These are phyloP conservation scores for Idaea aversata DNA, from an alignment of 2,888 invertebrate genomes.

Conservation along the genomic window DNA sequence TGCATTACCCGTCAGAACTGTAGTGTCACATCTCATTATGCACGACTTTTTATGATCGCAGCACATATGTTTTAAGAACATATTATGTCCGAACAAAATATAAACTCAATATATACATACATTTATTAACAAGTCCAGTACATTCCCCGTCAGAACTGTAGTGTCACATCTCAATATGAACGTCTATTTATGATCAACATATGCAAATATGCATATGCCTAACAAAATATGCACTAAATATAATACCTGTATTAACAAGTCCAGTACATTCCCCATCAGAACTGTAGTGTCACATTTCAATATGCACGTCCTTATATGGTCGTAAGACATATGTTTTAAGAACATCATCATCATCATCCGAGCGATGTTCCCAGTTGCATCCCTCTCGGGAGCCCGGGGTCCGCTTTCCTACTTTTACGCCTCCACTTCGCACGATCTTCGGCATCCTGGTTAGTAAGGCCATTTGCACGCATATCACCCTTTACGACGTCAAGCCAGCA, in stretches of 20 bases:
- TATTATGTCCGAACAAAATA: conserved; percentile 83
- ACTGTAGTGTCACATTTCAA: conserved; percentile 92
- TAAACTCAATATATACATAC: conserved; percentile 39
- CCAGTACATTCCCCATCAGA: conserved; percentile 91
- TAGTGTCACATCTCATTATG: too few species aligned
- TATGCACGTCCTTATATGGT: conserved; percentile 90
- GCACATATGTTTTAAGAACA: conserved; percentile 90
- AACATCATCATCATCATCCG: too few species aligned
- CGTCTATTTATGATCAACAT: conserved; percentile 89
- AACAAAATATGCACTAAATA: conserved; percentile 60
- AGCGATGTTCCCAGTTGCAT: too few species aligned
- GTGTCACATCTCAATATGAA: conserved; percentile 94
- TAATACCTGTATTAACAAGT: conserved; percentile 88
- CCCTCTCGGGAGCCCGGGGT: too few species aligned
- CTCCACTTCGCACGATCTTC: too few species aligned
- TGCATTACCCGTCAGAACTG: conserved; percentile 89
- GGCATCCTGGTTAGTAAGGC: too few species aligned
- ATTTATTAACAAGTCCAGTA: conserved; percentile 93
- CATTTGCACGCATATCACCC: too few species aligned
- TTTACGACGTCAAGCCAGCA: too few species aligned
- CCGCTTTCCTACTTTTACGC: too few species aligned
- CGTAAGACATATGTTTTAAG: too few species aligned
- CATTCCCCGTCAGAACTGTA: conserved; percentile 89
- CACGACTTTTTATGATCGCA: conserved; percentile 93
- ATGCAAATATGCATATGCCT: too few species aligned